Percentiles rank a stretch among this genome's conserved stretches.
phyloP scores from a whole-genome alignment of 2,113 vertebrate species.

The Xiphophorus maculatus region DNA sequence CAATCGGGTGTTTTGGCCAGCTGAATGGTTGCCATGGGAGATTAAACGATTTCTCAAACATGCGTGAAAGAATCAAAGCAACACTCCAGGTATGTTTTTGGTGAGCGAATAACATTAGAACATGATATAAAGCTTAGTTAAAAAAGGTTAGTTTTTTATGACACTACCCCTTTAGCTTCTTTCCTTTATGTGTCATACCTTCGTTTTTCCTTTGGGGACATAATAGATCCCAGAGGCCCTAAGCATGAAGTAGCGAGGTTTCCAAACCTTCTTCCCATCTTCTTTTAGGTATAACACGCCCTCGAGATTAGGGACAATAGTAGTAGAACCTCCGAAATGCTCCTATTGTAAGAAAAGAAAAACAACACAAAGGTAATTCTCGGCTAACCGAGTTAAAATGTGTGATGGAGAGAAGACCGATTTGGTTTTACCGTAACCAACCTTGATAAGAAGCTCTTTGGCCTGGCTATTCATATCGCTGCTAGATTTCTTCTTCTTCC shows the following conservation, averaged over 20 bases:
- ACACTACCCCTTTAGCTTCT: no score
- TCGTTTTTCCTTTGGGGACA: conserved; percentile 92
- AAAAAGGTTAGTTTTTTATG: no score
- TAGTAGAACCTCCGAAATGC: conserved; percentile 87
- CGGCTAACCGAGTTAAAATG: background rate
- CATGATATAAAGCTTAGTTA: no score
- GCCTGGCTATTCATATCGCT: conserved; percentile 79
- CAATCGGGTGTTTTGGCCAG: no score
- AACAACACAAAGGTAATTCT: no score
- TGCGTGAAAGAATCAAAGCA: no score
- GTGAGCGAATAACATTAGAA: no score
- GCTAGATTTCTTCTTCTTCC: conserved; percentile 82
- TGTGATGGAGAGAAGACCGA: background rate
- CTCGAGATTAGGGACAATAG: conserved; percentile 88
- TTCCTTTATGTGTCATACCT: conserved; percentile 74
- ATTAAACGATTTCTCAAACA: no score
- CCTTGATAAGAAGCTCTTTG: conserved; percentile 87
- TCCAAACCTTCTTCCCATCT: conserved; percentile 92
- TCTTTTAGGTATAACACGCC: conserved; percentile 88
- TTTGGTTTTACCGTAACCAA: conserved; percentile 57
- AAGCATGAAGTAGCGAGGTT: conserved; percentile 88
- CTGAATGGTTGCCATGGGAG: no score
- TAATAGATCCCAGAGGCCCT: conserved; percentile 94
- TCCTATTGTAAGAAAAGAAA: conserved; percentile 77
- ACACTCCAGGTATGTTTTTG: no score